Base-by-base conservation (phyloP, 2,797 vertebrate species). In the Acestrorhynchus altus region DNA sequence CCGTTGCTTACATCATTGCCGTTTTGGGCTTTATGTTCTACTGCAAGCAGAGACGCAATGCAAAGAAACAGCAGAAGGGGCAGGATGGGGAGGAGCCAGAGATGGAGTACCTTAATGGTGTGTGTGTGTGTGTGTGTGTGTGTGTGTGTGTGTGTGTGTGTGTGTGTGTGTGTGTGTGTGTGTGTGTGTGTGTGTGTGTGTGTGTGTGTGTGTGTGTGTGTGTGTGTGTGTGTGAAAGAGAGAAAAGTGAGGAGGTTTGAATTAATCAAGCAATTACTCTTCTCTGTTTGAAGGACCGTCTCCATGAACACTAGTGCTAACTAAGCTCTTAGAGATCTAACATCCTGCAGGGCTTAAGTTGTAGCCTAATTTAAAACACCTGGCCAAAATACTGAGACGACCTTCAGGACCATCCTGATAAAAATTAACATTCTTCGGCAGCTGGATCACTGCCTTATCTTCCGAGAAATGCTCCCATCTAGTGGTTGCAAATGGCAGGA, bases 21-120 rank as follows among this genome's bases (percentile, higher is more conserved):
- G 98, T 99, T 12, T 93, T 99, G 81, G 98, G 97, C 20, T 96
- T 99, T 87, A 99, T 99, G 98, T 99, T 99, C 88, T 99, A 99
- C 92, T 99, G 98, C 87, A 99, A 99, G 89, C 98, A 98, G 87
- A 92, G 98, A 59, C 95, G 98, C 78, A 95, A 97, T 76, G 95
- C 96, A 74, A 98, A 97, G 83, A 91, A 96, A 11, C 88, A 93
- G 85, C 94, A 97, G 89, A 99, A 99, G 84, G 94, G 92, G 64
- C 93, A 93, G 0, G 95, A 96, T 4, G 95, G 95, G 4, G 97
- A 98, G 82, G 98, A 99, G 87, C 96, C 98, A 0, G 98, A 99
- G 90, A 98, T 97, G 96, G 98, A 99, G 87, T 96, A 96, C 83
- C 94, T 99, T 76, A 99, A 99, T 0, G 97, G 90, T 72, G 22